Evolutionary conservation across 2,797 vertebrate genomes (phyloP), one percentile per base, ranked within the genome.

Genomic region (Sarcophilus harrisii): DNA sequence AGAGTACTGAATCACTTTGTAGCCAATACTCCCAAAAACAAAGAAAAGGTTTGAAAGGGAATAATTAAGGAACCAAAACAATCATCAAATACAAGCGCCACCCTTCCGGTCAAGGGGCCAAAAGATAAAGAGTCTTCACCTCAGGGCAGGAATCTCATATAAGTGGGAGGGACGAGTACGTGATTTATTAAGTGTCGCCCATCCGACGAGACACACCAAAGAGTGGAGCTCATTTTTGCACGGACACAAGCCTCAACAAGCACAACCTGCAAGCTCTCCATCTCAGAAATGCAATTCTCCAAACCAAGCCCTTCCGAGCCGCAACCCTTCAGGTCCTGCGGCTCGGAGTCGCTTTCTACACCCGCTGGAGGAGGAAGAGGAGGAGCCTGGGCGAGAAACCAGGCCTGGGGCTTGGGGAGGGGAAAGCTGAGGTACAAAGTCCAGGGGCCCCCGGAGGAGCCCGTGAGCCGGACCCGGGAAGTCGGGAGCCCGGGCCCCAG

Each of bases 81-180:
- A 60, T 60, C 59, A 30, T 11, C 57, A 18, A 21, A 8, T 12
- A n/a, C 4, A 73, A 73, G 66, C 30, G 30, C 12, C 60, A 62
- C 60, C 60, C 60, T 62, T 32, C 30, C 13, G 2, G 30, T 16
- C 30, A 8, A 38, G 66, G 66, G n/a, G 9, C 32, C 32, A 6
- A 73, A 66, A 73, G n/a, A 38, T 1, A n/a, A 66, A 21, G 32
- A n/a, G 66, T 8, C 32, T 9, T 8, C 32, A 0, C 30, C 0
- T 1, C 0, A 5, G 62, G 62, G 0, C 8, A 16, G 62, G 30
- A n/a, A 1, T 13, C 62, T 66, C 1, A 4, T 32, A 1, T n/a
- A 18, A 66, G 14, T 5, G 32, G 62, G 14, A 66, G 32, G 62
- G 13, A 16, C 13, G 32, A 30, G n/a, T n/a, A 16, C 32, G 5